Percentiles rank a stretch among this genome's conserved stretches.
Conservation (phyloP, 2,888 invertebrate genomes). For the Lottia gigantea region DNA sequence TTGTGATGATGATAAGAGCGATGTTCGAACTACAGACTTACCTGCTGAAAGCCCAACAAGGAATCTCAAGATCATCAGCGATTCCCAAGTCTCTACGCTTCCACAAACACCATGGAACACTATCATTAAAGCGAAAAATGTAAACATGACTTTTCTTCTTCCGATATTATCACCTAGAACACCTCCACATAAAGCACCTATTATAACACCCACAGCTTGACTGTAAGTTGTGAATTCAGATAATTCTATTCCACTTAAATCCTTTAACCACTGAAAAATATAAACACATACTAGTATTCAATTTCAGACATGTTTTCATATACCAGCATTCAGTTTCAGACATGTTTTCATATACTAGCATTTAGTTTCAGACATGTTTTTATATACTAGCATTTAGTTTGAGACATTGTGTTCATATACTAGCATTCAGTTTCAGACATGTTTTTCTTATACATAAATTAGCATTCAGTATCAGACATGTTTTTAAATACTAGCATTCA, state of each 20-base stretch:
- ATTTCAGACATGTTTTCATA: too few relatives aligned
- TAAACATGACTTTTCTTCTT: slow-evolving; percentile 44
- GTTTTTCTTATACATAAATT: too few relatives aligned
- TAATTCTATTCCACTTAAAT: slow-evolving; percentile 17
- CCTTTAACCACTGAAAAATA: slow-evolving; percentile 34
- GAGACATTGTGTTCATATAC: too few relatives aligned
- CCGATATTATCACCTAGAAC: slow-evolving; percentile 47
- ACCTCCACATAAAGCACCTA: slow-evolving; percentile 41
- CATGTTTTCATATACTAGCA: too few relatives aligned
- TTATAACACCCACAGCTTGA: slow-evolving; percentile 35
- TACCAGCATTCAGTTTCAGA: too few relatives aligned
- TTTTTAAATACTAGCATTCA: too few relatives aligned
- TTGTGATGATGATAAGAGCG: too few relatives aligned
- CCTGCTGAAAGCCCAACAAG: slow-evolving; percentile 42
- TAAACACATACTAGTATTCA: too few relatives aligned
- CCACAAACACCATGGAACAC: slow-evolving; percentile 40
- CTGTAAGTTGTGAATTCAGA: slow-evolving; percentile 30
- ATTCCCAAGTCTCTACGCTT: slow-evolving; percentile 37
- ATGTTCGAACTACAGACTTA: slow-evolving; percentile 20
- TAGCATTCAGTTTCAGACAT: too few relatives aligned
- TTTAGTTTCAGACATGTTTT: too few relatives aligned
- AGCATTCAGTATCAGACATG: too few relatives aligned
- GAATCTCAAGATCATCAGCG: slow-evolving; percentile 36
- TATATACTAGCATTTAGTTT: too few relatives aligned
- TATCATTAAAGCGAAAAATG: slow-evolving; percentile 42